Evolutionary conservation across 2,888 invertebrate species (phyloP).

Genomic region (Cheilosia scutellata): DNA sequence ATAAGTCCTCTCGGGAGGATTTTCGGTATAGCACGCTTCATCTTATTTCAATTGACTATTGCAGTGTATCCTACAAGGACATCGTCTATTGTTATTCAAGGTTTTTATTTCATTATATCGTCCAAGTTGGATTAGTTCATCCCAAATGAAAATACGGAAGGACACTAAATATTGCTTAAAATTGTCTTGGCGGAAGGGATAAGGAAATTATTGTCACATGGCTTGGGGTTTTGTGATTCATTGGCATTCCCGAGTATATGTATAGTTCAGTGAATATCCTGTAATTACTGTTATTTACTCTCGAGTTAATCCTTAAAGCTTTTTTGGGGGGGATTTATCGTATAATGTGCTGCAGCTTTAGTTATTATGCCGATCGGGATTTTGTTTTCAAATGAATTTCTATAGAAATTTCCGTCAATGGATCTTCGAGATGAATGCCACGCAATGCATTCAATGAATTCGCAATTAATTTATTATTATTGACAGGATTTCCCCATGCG

Average conservation of each 20-base stretch:
- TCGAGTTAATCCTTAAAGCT: constrained; percentile 4
- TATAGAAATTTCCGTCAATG: too few relatives aligned
- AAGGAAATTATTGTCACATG: constrained; percentile 22
- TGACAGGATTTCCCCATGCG: neutral
- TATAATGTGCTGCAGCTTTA: neutral
- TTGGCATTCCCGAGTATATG: neutral
- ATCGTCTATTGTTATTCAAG: constrained; percentile 23
- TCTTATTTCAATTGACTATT: constrained; percentile 54
- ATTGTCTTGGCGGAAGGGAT: constrained; percentile 22
- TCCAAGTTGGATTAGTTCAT: constrained; percentile 51
- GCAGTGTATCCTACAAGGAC: constrained; percentile 32
- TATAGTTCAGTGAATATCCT: too few relatives aligned
- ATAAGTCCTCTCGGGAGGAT: constrained; percentile 5
- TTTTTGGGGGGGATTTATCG: neutral
- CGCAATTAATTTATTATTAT: neutral
- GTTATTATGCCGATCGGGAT: neutral
- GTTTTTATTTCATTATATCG: constrained; percentile 35
- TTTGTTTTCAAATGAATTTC: too few relatives aligned
- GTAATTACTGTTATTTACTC: neutral
- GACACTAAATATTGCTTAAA: neutral
- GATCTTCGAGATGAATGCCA: too few relatives aligned
- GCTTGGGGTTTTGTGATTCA: constrained; percentile 1
- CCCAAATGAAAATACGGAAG: constrained; percentile 24
- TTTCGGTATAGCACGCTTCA: constrained; percentile 1
- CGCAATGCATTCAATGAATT: neutral